These are phyloP conservation scores for Geothlypis trichas DNA, from an alignment of 2,113 vertebrate genomes.

Conservation along the genomic window DNA sequence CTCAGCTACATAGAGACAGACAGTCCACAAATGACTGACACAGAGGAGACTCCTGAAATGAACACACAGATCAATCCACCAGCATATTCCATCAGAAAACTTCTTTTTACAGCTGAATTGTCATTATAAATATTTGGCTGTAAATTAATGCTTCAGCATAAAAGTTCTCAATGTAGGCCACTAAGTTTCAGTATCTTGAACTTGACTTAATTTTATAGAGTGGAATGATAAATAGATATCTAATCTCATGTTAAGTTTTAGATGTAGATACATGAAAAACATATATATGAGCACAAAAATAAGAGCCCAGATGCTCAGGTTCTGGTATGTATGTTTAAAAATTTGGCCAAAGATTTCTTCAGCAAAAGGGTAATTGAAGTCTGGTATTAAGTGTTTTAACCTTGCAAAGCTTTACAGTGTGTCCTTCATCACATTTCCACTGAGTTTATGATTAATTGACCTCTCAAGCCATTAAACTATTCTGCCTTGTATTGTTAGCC, in stretches of 20 bases:
- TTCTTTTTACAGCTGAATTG: neutral
- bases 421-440: neutral
- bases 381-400: neutral
- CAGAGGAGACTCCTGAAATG: neutral
- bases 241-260: neutral
- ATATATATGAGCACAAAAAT: neutral
- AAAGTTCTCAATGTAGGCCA: neutral
- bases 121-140: neutral
- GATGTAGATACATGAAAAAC: neutral
- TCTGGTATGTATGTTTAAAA: neutral
- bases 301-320: neutral
- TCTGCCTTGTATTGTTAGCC: neutral
- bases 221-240: neutral
- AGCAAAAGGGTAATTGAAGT: neutral
- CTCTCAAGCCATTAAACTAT: slow-evolving; percentile 4
- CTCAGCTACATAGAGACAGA: neutral
- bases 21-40: neutral
- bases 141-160: neutral
- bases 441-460: slow-evolving; percentile 14
- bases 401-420: neutral
- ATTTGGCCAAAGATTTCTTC: neutral
- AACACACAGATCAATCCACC: accelerated
- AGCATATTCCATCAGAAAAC: neutral
- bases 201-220: neutral
- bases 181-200: neutral